A percentile compares a stretch with the other conserved stretches of the same genome.
phyloP scores from a whole-genome alignment of 2,113 vertebrate genomes.

The Heptranchias perlo region DNA sequence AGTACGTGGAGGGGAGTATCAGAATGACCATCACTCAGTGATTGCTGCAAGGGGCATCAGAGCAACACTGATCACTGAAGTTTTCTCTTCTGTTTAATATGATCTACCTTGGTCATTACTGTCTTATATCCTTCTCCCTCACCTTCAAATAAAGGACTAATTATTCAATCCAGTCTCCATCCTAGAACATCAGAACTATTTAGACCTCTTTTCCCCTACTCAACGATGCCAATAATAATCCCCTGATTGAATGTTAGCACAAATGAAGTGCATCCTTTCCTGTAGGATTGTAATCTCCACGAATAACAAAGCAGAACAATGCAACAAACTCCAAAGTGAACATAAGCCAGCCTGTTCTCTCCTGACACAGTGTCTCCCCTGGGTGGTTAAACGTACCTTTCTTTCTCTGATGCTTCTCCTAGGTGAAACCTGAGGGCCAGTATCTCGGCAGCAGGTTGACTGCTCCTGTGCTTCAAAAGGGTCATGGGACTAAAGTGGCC shows the following conservation, averaged over 20 bases:
- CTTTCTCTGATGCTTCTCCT: background rate
- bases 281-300: background rate
- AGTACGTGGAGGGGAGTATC: background rate
- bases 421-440: background rate
- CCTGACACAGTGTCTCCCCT: background rate
- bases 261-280: background rate
- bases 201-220: background rate
- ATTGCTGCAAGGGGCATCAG: background rate
- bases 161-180: background rate
- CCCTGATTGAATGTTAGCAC: background rate
- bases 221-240: background rate
- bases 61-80: too few species aligned
- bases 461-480: background rate
- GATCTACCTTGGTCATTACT: background rate
- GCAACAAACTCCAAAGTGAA: background rate
- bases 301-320: background rate
- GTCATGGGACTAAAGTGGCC: background rate
- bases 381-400: background rate
- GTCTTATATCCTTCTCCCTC: background rate
- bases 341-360: background rate
- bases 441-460: background rate
- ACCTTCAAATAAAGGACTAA: background rate
- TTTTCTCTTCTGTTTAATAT: background rate
- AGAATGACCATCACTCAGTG: background rate
- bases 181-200: background rate